A percentile compares a stretch with the other conserved stretches of the same genome.
These are phyloP conservation scores for Valencia hispanica DNA, from an alignment of 2,797 vertebrate species.

Conservation along the genomic window DNA sequence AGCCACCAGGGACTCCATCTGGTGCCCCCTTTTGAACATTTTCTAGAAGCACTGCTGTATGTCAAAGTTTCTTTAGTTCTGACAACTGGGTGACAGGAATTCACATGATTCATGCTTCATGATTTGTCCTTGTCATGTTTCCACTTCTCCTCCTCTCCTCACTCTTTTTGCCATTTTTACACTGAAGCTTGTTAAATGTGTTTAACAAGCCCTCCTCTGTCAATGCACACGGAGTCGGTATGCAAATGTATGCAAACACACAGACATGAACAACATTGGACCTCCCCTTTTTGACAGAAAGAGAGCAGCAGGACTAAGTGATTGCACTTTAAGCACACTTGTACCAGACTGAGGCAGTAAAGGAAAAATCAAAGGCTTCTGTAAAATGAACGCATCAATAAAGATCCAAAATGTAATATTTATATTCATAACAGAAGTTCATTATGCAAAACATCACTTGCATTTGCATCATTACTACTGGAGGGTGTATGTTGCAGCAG, in stretches of 20 bases:
- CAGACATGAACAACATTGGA: conserved; percentile 11
- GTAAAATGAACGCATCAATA: conserved; percentile 17
- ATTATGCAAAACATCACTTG: not conserved
- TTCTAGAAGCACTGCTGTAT: not conserved
- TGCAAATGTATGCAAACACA: conserved; percentile 54
- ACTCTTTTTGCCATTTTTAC: conserved; percentile 52
- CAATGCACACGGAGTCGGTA: conserved; percentile 17
- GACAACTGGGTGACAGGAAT: not conserved
- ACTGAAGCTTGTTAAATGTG: conserved; percentile 64
- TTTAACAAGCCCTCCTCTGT: conserved; percentile 50
- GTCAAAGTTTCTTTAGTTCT: not conserved
- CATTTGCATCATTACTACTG: not conserved
- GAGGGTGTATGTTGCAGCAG: not conserved
- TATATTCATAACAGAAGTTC: conserved; percentile 9
- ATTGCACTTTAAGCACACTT: conserved; percentile 34
- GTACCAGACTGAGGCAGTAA: conserved; percentile 11
- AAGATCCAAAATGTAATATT: conserved; percentile 7
- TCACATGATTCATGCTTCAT: not conserved
- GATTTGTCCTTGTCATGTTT: not conserved
- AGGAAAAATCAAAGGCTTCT: conserved; percentile 17
- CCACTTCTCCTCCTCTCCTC: conserved; percentile 6
- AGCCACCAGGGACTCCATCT: not conserved
- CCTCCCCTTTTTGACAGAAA: conserved; percentile 60
- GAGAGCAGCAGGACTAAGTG: conserved; percentile 44
- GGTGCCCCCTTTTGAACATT: not conserved